Evolutionary conservation across 2,797 vertebrate genomes (phyloP), one percentile per base, ranked within the genome.

Genomic region (Mastacembelus armatus): DNA sequence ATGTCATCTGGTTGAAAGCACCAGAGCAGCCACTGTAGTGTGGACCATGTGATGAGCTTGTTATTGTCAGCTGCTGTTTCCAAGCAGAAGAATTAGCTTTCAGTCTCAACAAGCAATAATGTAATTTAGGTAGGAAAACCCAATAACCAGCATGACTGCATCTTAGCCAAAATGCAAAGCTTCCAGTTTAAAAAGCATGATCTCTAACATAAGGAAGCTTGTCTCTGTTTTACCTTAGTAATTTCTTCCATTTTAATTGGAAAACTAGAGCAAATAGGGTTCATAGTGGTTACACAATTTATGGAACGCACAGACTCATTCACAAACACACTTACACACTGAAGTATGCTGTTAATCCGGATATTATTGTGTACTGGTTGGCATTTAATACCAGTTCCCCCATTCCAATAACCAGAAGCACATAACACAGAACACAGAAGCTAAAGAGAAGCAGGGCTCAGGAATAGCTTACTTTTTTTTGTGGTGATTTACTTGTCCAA

Each of bases 401-500:
- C n/a, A n/a, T n/a, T n/a, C n/a, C n/a, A n/a, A n/a, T n/a, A n/a
- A n/a, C n/a, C n/a, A n/a, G n/a, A n/a, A n/a, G n/a, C n/a, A n/a
- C n/a, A n/a, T n/a, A n/a, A n/a, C n/a, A n/a, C n/a, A n/a, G n/a
- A n/a, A n/a, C n/a, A n/a, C n/a, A n/a, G n/a, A n/a, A n/a, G n/a
- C n/a, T n/a, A n/a, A 9, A 40, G 47, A 77, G 44, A 75, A 52
- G 42, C 29, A 54, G 49, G 44, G 65, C 66, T 66, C 72, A 54
- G 71, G 66, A 77, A 67, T 42, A 40, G 65, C 58, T 73, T 59
- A 56, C 49, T 59, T 79, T 39, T 58, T 43, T 58, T 49, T 62
- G 51, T 68, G 63, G 76, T 81, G 61, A 81, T 77, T 67, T 64
- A 64, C 66, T 74, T 32, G 58, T 76, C 65, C 64, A 72, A 80